These are phyloP conservation scores for Venturia canescens DNA, from an alignment of 1,140 invertebrate genomes.

Conservation along the genomic window DNA sequence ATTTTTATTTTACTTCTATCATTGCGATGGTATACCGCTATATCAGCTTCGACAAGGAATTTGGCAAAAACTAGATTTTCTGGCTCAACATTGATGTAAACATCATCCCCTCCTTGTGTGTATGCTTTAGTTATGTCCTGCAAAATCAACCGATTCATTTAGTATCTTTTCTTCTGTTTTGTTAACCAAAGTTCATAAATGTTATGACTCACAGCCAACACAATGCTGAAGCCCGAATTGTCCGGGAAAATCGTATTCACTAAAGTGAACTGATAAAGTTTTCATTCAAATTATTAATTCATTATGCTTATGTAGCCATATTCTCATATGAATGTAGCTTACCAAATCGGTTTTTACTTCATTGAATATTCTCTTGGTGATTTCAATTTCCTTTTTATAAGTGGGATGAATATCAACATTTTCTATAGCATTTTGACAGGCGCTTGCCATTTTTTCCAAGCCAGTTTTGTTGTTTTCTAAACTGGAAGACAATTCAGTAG, in stretches of 20 bases:
- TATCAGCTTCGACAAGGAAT: conserved; percentile 65
- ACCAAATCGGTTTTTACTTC: conserved; percentile 66
- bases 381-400: conserved; percentile 52
- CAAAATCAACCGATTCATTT: conserved; percentile 43
- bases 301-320: conserved; percentile 4
- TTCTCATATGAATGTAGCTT: conserved; percentile 36
- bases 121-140: conserved; percentile 62
- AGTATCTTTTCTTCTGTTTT: conserved; percentile 15
- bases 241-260: conserved; percentile 62
- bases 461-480: conserved; percentile 61
- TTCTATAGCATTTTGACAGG: conserved; percentile 50
- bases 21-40: conserved; percentile 67
- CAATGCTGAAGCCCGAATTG: conserved; percentile 57
- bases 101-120: conserved; percentile 67
- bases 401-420: conserved; percentile 49
- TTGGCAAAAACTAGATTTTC: conserved; percentile 53
- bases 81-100: conserved; percentile 63
- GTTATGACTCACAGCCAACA: conserved; percentile 62
- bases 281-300: conserved; percentile 4
- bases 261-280: conserved; percentile 54
- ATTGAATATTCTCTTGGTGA: conserved; percentile 56
- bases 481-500: conserved; percentile 53
- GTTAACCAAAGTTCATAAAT: conserved; percentile 33
- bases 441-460: conserved; percentile 63
- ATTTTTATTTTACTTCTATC: conserved; percentile 67